These are phyloP conservation scores for Carapus acus DNA, from an alignment of 2,797 vertebrate species.

Conservation along the genomic window DNA sequence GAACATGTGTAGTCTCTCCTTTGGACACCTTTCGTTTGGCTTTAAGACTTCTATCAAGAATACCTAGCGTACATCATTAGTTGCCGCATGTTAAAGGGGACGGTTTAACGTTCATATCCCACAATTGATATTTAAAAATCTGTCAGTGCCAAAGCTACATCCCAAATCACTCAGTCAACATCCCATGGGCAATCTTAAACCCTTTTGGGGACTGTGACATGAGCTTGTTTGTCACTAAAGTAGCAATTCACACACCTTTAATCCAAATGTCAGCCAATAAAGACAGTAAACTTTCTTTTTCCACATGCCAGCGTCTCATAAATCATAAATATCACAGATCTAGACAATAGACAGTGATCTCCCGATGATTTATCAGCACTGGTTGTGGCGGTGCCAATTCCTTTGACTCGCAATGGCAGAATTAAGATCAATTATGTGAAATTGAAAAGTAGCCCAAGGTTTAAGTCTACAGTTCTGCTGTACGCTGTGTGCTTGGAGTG, in stretches of 20 bases:
- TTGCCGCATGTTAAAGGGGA: slow-evolving; percentile 4
- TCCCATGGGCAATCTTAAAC: slow-evolving; percentile 14
- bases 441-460: slow-evolving; percentile 37
- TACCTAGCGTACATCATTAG: slow-evolving; percentile 10
- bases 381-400: slow-evolving; percentile 31
- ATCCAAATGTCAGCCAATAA: slow-evolving; percentile 19
- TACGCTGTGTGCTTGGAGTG: slow-evolving; percentile 63
- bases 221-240: slow-evolving; percentile 31
- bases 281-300: slow-evolving; percentile 3
- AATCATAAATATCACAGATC: slow-evolving; percentile 10
- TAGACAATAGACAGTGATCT: slow-evolving; percentile 4
- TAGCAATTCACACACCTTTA: neutral
- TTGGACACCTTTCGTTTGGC: slow-evolving; percentile 1
- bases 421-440: slow-evolving; percentile 11
- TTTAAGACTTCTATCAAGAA: too few species aligned
- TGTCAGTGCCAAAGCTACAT: slow-evolving; percentile 1
- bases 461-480: slow-evolving; percentile 55
- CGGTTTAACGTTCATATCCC: neutral
- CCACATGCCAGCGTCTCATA: slow-evolving; percentile 22
- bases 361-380: slow-evolving; percentile 21
- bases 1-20: neutral
- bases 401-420: slow-evolving; percentile 14
- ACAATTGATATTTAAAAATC: neutral
- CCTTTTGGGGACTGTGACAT: slow-evolving; percentile 17
- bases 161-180: slow-evolving; percentile 10